phyloP scores from a whole-genome alignment of 2,888 invertebrate species.

The Psylliodes chrysocephalus region DNA sequence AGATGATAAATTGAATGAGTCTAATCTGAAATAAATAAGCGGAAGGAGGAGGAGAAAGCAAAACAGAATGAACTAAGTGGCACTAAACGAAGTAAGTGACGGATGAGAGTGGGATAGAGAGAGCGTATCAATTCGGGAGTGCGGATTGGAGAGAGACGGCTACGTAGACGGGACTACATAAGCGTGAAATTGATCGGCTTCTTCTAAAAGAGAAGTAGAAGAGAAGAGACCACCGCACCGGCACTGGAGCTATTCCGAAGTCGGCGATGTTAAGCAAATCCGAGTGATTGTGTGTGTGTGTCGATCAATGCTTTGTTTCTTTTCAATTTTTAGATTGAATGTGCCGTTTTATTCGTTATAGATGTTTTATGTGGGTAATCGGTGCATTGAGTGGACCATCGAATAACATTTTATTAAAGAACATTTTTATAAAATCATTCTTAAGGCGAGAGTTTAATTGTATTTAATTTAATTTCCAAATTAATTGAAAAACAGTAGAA shows the following conservation, averaged over 20 bases:
- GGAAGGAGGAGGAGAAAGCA: conserved; percentile 62
- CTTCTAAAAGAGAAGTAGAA: no score
- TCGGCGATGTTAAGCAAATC: conserved; percentile 62
- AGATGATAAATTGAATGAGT: conserved; percentile 65
- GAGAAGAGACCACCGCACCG: conserved; percentile 55
- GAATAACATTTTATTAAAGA: no score
- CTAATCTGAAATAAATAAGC: conserved; percentile 65
- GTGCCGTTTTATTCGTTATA: neutral
- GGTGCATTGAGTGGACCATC: no score
- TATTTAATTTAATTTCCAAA: no score
- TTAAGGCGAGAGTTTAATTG: no score
- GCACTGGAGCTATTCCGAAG: conserved; percentile 59
- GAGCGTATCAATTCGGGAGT: conserved; percentile 41
- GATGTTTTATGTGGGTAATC: neutral
- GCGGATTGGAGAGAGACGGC: conserved; percentile 40
- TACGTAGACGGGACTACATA: conserved; percentile 60
- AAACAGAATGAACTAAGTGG: conserved; percentile 62
- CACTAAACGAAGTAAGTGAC: conserved; percentile 63
- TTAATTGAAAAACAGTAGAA: no score
- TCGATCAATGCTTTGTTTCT: conserved; percentile 54
- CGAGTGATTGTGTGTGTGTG: conserved; percentile 53
- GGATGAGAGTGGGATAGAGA: conserved; percentile 57
- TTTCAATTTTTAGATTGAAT: conserved; percentile 43
- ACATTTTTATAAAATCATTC: no score
- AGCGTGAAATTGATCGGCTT: conserved; percentile 64